Evolutionary conservation across 1,140 invertebrate species (phyloP).

Genomic region (Riptortus pedestris): DNA sequence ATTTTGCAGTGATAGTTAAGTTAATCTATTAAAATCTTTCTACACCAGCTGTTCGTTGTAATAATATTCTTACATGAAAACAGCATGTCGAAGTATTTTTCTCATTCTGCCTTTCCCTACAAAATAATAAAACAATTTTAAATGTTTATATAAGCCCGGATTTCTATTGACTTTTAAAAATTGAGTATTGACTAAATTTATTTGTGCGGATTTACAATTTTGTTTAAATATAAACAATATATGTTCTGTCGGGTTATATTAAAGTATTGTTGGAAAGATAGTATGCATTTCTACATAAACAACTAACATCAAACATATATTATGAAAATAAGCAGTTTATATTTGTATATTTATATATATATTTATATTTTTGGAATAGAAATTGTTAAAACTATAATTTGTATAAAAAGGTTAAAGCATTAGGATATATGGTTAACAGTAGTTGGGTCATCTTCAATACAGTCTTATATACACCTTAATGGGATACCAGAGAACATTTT

Average conservation of each 20-base stretch:
- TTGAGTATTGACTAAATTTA: no score
- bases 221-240: no score
- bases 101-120: no score
- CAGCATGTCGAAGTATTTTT: background rate
- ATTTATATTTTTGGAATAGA: conserved; percentile 8
- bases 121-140: no score
- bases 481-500: conserved; percentile 17
- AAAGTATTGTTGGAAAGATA: no score
- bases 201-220: no score
- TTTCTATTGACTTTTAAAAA: no score
- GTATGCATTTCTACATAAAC: background rate
- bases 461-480: conserved; percentile 19
- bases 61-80: conserved; percentile 1
- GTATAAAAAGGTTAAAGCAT: conserved; percentile 17
- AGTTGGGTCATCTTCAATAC: conserved; percentile 15
- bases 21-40: background rate
- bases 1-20: conserved; percentile 23
- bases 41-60: conserved; percentile 19
- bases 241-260: no score
- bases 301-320: conserved; percentile 7
- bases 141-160: no score
- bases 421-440: conserved; percentile 9
- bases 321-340: conserved; percentile 18
- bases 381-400: conserved; percentile 7
- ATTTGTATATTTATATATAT: conserved; percentile 4